Conservation (phyloP, 2,113 vertebrate species). For the Psittacara wagleri region DNA sequence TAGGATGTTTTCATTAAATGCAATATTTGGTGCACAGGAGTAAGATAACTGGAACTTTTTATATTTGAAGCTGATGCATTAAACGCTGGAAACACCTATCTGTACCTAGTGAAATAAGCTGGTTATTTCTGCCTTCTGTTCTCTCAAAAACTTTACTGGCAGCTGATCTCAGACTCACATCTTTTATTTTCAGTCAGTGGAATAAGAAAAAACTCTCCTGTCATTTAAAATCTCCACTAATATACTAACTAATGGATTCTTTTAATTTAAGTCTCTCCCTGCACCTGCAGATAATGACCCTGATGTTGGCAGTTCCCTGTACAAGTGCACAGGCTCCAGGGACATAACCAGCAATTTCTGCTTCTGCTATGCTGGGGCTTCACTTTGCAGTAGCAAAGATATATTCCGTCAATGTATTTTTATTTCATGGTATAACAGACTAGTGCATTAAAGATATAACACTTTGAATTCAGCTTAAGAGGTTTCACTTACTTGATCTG, state of each 20-base stretch:
- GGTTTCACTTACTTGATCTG: background rate
- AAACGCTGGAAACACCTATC: background rate
- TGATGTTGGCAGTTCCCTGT: rapidly evolving
- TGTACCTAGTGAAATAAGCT: constrained; percentile 17
- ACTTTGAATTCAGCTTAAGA: background rate
- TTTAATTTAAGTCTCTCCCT: background rate
- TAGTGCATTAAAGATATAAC: background rate
- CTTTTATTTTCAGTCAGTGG: background rate
- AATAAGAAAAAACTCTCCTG: background rate
- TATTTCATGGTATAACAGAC: background rate
- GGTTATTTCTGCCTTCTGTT: constrained; percentile 29
- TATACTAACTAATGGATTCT: background rate
- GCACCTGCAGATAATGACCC: background rate
- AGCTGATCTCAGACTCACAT: background rate
- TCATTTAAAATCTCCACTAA: background rate
- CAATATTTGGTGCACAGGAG: background rate
- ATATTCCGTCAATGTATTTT: background rate
- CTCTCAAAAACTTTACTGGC: background rate
- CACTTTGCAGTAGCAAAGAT: background rate
- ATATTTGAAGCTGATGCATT: background rate
- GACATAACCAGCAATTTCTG: background rate
- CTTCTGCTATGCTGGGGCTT: background rate
- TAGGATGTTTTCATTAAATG: background rate
- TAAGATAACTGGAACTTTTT: background rate
- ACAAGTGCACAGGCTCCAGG: background rate